Percentiles rank a stretch among this genome's conserved stretches.
Conservation (phyloP, 64 coral and sea anemone species). For the Porites lutea region DNA sequence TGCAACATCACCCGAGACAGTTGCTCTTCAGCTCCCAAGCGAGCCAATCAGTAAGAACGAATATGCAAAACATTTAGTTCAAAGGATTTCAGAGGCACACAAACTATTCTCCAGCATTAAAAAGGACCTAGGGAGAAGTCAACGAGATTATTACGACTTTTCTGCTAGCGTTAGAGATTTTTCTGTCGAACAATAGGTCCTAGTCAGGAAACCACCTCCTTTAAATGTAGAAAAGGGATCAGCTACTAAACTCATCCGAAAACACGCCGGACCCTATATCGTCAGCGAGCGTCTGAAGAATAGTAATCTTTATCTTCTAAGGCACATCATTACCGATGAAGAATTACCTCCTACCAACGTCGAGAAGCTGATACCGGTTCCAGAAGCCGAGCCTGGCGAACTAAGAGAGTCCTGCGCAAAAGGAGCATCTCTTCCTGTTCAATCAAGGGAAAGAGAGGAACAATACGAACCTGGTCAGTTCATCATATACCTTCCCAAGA, state of each 20-base stretch:
- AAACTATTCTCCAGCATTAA: neutral
- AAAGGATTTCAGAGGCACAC: neutral
- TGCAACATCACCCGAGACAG: too few relatives aligned
- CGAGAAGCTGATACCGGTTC: neutral
- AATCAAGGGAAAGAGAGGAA: neutral
- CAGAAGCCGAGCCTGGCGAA: neutral
- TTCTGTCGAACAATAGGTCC: neutral
- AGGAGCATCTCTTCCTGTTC: neutral
- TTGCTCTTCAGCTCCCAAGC: too few relatives aligned
- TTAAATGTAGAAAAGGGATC: neutral
- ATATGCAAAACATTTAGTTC: neutral
- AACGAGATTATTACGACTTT: neutral
- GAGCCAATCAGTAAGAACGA: conserved; percentile 2
- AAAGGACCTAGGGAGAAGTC: neutral
- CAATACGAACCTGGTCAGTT: conserved; percentile 4
- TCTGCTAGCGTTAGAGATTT: neutral
- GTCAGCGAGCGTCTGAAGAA: neutral
- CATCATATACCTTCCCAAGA: neutral
- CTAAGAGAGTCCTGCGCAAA: neutral
- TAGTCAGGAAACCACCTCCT: neutral
- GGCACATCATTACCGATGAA: neutral
- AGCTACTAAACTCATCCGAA: too few relatives aligned
- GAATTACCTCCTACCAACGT: neutral
- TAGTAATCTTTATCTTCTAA: too few relatives aligned
- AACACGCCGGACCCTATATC: neutral